Percentiles rank a stretch among this genome's conserved stretches.
Conservation (phyloP, 1,140 invertebrate species). For the Linepithema humile region DNA sequence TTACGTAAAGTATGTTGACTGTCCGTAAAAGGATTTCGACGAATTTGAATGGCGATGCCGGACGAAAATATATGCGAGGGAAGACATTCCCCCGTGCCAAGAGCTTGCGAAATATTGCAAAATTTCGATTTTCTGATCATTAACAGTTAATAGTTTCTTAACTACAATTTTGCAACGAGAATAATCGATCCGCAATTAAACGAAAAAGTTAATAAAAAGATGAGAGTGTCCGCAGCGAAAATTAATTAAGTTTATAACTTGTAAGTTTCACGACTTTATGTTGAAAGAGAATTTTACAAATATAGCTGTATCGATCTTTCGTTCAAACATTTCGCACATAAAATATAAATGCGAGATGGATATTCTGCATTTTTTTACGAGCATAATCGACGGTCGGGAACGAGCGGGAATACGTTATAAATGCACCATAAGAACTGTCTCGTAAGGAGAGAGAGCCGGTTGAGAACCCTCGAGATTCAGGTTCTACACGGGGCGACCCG, state of each 20-base stretch:
- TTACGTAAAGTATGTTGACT: conserved; percentile 73
- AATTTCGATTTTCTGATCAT: neutral
- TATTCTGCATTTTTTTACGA: conserved; percentile 9
- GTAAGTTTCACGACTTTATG: neutral
- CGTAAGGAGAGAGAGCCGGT: conserved; percentile 65
- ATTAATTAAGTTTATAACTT: neutral
- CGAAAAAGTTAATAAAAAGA: neutral
- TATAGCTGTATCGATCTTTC: neutral
- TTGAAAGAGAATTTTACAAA: conserved; percentile 5
- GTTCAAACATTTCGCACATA: neutral
- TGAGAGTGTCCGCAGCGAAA: no score
- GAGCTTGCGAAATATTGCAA: conserved; percentile 21
- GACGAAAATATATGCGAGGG: neutral
- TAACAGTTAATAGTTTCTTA: neutral
- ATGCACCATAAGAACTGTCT: neutral
- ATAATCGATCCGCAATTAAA: neutral
- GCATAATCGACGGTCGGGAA: neutral
- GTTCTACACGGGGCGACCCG: conserved; percentile 78
- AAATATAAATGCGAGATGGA: neutral
- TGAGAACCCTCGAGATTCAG: conserved; percentile 83
- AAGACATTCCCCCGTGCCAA: neutral
- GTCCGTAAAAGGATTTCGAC: conserved; percentile 73
- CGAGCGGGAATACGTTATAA: neutral
- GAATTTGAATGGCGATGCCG: conserved; percentile 71
- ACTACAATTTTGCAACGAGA: neutral